Evolutionary conservation across 2,888 invertebrate genomes (phyloP).

Genomic region (Piscicola geometra): DNA sequence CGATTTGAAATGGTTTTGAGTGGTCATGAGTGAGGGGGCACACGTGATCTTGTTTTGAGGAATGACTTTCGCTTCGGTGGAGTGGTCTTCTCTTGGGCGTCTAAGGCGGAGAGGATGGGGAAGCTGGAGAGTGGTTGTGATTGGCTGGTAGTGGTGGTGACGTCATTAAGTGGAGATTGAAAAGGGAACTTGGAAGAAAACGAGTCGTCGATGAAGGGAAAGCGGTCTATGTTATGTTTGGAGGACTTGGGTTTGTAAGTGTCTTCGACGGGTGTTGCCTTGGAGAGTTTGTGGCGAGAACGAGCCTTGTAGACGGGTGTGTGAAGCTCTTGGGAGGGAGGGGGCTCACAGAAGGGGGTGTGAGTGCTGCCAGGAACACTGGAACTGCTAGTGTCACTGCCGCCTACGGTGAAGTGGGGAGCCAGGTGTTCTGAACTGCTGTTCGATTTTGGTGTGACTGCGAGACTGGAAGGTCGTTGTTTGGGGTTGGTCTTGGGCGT

Average conservation of each 20-base stretch:
- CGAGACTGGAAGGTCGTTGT: constrained; percentile 30
- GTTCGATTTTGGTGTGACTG: constrained; percentile 25
- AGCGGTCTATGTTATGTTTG: constrained; percentile 27
- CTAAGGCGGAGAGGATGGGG: background rate
- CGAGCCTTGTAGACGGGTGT: background rate
- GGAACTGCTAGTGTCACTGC: constrained; percentile 32
- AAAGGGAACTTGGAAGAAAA: background rate
- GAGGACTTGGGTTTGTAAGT: constrained; percentile 12
- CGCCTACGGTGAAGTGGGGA: constrained; percentile 16
- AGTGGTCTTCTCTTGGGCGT: too few relatives aligned
- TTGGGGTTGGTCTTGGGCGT: background rate
- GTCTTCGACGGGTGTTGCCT: background rate
- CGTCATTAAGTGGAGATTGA: background rate
- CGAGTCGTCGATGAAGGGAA: constrained; percentile 28
- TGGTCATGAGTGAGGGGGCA: too few relatives aligned
- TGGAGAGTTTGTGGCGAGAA: background rate
- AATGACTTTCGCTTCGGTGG: too few relatives aligned
- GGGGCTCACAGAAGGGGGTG: background rate
- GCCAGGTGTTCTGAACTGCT: constrained; percentile 15
- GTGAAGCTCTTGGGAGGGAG: too few relatives aligned
- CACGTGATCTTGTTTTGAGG: too few relatives aligned
- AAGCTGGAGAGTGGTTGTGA: background rate
- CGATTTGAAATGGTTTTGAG: too few relatives aligned
- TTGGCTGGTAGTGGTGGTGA: too few relatives aligned
- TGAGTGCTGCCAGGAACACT: constrained; percentile 16